Evolutionary conservation across 2,797 vertebrate species (phyloP).

Genomic region (Mormyrus proboscirostris): DNA sequence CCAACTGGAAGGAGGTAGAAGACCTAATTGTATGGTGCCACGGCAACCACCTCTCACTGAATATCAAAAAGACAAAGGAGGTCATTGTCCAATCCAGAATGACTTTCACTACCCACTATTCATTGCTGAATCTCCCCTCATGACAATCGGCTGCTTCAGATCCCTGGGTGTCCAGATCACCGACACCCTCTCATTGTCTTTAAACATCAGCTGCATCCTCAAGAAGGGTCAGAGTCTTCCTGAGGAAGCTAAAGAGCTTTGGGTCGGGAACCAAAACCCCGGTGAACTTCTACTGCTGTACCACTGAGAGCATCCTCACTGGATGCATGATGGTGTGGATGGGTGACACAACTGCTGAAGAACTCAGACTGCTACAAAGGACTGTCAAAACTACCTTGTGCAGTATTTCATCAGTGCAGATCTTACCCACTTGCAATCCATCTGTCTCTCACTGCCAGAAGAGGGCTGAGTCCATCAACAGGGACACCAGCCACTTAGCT

Average conservation of each 20-base stretch:
- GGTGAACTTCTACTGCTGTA: not conserved
- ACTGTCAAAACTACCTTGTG: not conserved
- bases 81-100: not conserved
- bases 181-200: not conserved
- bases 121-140: not conserved
- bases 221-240: not conserved
- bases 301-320: not conserved
- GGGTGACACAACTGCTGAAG: not conserved
- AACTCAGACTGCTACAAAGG: not conserved
- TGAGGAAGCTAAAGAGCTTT: not conserved
- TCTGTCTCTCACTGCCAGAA: not conserved
- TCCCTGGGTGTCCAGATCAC: not conserved
- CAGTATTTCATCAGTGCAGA: not conserved
- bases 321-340: not conserved
- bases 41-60: not conserved
- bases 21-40: not conserved
- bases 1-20: not conserved
- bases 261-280: not conserved
- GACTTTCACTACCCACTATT: not conserved
- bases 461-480: not conserved
- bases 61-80: not conserved
- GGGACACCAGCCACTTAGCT: not conserved
- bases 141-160: not conserved
- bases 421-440: not conserved
- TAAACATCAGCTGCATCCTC: not conserved